A percentile compares a stretch with the other conserved stretches of the same genome.
These are phyloP conservation scores for Acleris sparsana DNA, from an alignment of 2,888 invertebrate species.

Conservation along the genomic window DNA sequence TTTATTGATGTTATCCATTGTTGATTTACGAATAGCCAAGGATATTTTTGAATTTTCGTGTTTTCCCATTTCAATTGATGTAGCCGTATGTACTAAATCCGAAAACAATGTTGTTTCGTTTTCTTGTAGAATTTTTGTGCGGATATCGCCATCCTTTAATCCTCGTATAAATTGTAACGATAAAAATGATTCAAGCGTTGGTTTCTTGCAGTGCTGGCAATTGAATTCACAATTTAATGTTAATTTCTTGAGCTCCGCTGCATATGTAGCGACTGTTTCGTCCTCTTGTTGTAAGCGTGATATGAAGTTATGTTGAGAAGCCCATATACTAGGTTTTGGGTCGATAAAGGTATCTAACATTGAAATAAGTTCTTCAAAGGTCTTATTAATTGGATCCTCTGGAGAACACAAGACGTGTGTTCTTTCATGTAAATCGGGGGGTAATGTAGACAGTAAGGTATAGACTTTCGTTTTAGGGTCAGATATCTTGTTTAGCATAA, in stretches of 20 bases:
- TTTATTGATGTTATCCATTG: not conserved
- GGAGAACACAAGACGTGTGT: slow-evolving; percentile 11
- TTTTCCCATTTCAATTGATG: slow-evolving; percentile 2
- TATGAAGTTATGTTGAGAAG: slow-evolving; percentile 9
- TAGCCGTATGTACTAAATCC: slow-evolving; percentile 2
- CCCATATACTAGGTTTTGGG: slow-evolving; percentile 17
- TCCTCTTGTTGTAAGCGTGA: slow-evolving; percentile 9
- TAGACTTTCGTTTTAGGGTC: slow-evolving; percentile 3
- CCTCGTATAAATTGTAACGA: slow-evolving; percentile 14
- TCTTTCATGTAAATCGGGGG: slow-evolving; percentile 9
- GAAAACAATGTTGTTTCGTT: not conserved
- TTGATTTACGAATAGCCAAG: no score
- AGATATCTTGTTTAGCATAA: not conserved
- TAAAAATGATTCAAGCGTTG: slow-evolving; percentile 4
- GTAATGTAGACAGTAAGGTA: slow-evolving; percentile 1
- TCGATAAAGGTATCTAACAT: slow-evolving; percentile 4
- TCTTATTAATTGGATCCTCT: slow-evolving; percentile 3
- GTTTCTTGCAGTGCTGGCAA: slow-evolving; percentile 4
- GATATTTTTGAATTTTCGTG: slow-evolving; percentile 2
- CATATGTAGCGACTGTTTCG: not conserved
- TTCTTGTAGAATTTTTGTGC: slow-evolving; percentile 15
- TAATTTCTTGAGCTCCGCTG: slow-evolving; percentile 10
- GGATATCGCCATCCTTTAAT: slow-evolving; percentile 3
- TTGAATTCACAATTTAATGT: slow-evolving; percentile 8
- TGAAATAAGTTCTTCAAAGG: not conserved